phyloP scores from a whole-genome alignment of 2,113 vertebrate species.

The Corythoichthys intestinalis region DNA sequence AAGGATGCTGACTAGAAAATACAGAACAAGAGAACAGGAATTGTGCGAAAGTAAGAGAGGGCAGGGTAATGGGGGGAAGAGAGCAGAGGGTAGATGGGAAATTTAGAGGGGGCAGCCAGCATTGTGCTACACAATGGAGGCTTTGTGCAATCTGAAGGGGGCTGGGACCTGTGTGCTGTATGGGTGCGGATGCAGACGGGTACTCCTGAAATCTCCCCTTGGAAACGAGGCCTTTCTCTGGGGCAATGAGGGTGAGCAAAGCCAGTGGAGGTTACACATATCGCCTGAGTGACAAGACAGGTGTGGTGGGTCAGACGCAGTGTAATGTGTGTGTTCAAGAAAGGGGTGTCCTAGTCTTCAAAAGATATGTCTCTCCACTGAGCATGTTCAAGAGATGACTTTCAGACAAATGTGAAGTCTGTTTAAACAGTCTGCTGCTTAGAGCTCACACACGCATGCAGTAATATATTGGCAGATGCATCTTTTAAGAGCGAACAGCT shows the following conservation, averaged over 20 bases:
- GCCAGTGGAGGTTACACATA: constrained; percentile 27
- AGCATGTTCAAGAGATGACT: constrained; percentile 23
- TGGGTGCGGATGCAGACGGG: constrained; percentile 24
- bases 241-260: constrained; percentile 21
- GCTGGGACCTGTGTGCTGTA: constrained; percentile 47
- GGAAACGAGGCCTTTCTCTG: constrained; percentile 54
- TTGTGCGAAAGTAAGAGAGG: constrained; percentile 25
- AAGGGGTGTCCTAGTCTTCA: constrained; percentile 15
- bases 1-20: constrained; percentile 1
- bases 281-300: constrained; percentile 61
- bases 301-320: constrained; percentile 34
- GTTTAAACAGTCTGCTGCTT: constrained; percentile 11
- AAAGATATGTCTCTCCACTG: background rate
- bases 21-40: constrained; percentile 15
- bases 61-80: constrained; percentile 41
- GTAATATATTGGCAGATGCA: constrained; percentile 17
- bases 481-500: constrained; percentile 45
- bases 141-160: constrained; percentile 65
- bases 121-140: constrained; percentile 68
- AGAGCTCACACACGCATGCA: background rate
- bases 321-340: constrained; percentile 17
- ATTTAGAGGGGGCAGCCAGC: constrained; percentile 51
- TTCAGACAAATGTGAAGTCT: constrained; percentile 30
- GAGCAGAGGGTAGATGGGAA: constrained; percentile 50
- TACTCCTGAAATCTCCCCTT: constrained; percentile 39